Conservation (phyloP, 2,888 invertebrate species). For the Cyclophora punctaria region DNA sequence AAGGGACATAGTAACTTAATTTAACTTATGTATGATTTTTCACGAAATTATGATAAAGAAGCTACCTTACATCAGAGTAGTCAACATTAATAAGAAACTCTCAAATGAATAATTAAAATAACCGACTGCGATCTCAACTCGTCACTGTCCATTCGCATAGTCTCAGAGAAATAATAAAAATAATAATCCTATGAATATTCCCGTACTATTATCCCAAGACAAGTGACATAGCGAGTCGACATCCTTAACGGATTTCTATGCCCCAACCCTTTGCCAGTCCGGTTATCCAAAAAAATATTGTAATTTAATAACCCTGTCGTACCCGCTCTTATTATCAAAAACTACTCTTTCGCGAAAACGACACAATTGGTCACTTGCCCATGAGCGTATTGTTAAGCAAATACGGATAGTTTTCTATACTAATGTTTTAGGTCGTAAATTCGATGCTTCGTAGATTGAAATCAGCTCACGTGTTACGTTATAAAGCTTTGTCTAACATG, state of each 20-base stretch:
- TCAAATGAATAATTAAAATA: too few relatives aligned
- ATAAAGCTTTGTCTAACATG: slow-evolving; percentile 41
- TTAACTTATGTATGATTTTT: too few relatives aligned
- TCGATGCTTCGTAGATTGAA: slow-evolving; percentile 35
- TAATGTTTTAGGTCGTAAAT: slow-evolving; percentile 49
- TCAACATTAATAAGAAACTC: too few relatives aligned
- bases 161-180: too few relatives aligned
- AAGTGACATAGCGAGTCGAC: slow-evolving; percentile 3
- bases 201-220: slow-evolving; percentile 4
- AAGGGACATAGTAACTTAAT: too few relatives aligned
- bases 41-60: too few relatives aligned
- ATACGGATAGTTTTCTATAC: slow-evolving; percentile 32
- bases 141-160: slow-evolving; percentile 5
- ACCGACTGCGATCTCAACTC: too few relatives aligned
- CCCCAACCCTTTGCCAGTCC: slow-evolving; percentile 24
- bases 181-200: too few relatives aligned
- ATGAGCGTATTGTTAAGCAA: slow-evolving; percentile 36
- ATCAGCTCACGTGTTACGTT: slow-evolving; percentile 47
- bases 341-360: slow-evolving; percentile 51
- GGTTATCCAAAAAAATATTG: slow-evolving; percentile 45
- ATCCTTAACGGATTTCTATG: slow-evolving; percentile 17
- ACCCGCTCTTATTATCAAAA: slow-evolving; percentile 41
- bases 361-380: slow-evolving; percentile 69
- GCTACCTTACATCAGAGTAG: too few relatives aligned
- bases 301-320: slow-evolving; percentile 61